phyloP scores from a whole-genome alignment of 2,797 vertebrate genomes.

The Micropoecilia bifurca region DNA sequence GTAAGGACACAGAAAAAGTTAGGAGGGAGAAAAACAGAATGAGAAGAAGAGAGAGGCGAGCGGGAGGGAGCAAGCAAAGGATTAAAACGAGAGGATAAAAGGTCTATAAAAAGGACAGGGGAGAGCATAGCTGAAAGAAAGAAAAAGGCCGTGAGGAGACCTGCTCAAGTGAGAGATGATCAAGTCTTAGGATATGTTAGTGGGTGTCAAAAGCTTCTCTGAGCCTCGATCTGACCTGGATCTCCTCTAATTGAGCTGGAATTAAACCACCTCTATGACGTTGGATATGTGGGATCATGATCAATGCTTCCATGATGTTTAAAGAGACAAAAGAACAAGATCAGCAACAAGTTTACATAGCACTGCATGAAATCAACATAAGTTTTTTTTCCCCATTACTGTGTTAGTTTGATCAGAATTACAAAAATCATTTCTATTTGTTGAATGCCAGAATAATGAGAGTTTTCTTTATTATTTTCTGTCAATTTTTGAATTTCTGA shows the following conservation, averaged over 20 bases:
- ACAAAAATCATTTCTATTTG: neutral
- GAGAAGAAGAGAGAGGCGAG: neutral
- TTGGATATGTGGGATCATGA: neutral
- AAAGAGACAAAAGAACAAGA: neutral
- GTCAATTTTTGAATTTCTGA: neutral
- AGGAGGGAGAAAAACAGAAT: neutral
- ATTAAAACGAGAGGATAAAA: conserved; percentile 60
- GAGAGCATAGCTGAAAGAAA: neutral
- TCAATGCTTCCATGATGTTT: neutral
- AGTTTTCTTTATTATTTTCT: neutral
- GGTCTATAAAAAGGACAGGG: conserved; percentile 62
- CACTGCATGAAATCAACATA: neutral
- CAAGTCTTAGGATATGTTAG: conserved; percentile 4
- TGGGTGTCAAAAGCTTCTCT: conserved; percentile 11
- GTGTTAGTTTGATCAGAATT: neutral
- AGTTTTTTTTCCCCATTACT: neutral
- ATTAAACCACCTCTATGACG: neutral
- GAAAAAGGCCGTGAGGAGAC: neutral
- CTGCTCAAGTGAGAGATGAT: neutral
- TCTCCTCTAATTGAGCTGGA: conserved; percentile 4
- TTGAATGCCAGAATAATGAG: neutral
- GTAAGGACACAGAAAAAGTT: neutral
- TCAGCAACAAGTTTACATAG: neutral
- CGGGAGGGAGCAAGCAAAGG: conserved; percentile 18
- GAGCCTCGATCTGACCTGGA: neutral